These are phyloP conservation scores for Rallus crepitans DNA, from an alignment of 2,797 vertebrate genomes.

Conservation along the genomic window DNA sequence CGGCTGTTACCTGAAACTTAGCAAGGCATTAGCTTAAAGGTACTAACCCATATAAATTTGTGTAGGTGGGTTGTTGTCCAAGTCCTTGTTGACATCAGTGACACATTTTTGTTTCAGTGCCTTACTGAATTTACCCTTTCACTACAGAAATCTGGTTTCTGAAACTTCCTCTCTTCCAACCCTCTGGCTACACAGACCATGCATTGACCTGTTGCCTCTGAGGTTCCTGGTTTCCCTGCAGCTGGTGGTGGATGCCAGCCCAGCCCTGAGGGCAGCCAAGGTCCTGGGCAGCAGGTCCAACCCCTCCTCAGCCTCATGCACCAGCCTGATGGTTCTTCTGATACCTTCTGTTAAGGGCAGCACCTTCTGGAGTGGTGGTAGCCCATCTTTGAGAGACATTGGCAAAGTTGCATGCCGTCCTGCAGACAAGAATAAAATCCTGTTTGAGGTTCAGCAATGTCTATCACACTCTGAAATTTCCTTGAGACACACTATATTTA, in stretches of 20 bases:
- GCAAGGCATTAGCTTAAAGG: rapidly evolving
- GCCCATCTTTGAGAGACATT: background rate
- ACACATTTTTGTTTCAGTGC: background rate
- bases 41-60: background rate
- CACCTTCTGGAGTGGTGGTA: background rate
- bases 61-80: background rate
- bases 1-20: background rate
- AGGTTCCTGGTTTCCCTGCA: background rate
- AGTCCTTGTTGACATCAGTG: background rate
- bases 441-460: background rate
- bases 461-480: background rate
- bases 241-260: no score
- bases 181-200: background rate
- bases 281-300: background rate
- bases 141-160: background rate
- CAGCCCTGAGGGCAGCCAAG: background rate
- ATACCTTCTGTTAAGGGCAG: background rate
- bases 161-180: background rate
- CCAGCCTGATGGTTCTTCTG: background rate
- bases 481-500: background rate
- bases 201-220: rapidly evolving
- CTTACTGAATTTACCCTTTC: background rate
- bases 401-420: rapidly evolving
- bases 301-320: background rate
- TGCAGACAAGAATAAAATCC: background rate